A percentile compares a stretch with the other conserved stretches of the same genome.
These are phyloP conservation scores for Patella vulgata DNA, from an alignment of 1,140 invertebrate species.

Conservation along the genomic window DNA sequence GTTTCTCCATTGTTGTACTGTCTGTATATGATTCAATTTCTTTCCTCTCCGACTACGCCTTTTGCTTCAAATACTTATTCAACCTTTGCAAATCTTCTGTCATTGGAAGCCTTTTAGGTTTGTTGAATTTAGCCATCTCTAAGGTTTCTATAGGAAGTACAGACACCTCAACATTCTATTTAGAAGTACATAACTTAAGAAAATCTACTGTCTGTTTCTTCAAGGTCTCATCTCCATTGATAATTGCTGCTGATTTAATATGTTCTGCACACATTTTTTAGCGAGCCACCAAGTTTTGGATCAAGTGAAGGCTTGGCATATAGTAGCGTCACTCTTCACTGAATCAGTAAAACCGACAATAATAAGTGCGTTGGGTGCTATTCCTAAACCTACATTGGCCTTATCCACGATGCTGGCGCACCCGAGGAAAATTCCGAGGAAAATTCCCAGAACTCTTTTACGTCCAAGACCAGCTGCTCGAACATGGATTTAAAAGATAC, in stretches of 20 bases:
- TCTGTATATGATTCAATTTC: not conserved
- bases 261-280: conserved; percentile 1
- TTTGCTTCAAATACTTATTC: conserved; percentile 2
- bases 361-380: too few relatives aligned
- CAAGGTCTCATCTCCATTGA: not conserved
- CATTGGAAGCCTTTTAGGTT: conserved; percentile 4
- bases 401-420: too few relatives aligned
- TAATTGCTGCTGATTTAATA: conserved; percentile 8
- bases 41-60: not conserved
- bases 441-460: too few relatives aligned
- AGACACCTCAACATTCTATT: conserved; percentile 14
- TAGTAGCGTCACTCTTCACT: too few relatives aligned
- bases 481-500: too few relatives aligned
- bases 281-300: not conserved
- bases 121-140: conserved; percentile 1
- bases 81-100: conserved; percentile 11
- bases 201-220: not conserved
- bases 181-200: not conserved
- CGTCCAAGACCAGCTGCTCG: too few relatives aligned
- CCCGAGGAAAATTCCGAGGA: too few relatives aligned
- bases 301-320: not conserved
- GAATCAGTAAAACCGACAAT: too few relatives aligned
- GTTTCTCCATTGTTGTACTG: not conserved
- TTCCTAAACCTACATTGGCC: too few relatives aligned
- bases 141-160: conserved; percentile 4